Evolutionary conservation across 1,140 invertebrate species (phyloP).

Genomic region (Cyclina sinensis): DNA sequence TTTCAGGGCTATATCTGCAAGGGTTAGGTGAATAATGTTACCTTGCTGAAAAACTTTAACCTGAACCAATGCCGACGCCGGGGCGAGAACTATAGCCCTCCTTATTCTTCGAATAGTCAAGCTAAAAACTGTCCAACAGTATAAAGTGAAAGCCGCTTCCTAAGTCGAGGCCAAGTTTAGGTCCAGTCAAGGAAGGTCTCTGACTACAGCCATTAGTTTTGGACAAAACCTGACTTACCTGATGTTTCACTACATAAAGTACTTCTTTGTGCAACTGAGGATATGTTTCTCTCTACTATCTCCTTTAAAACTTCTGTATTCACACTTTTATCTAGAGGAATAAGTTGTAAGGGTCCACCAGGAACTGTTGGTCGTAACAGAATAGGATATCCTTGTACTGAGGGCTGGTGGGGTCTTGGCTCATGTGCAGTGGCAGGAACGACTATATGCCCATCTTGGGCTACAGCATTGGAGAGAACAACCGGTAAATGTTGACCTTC

Average conservation of each 20-base stretch:
- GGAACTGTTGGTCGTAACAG: conserved; percentile 42
- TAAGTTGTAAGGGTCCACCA: conserved; percentile 35
- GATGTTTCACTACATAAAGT: not conserved
- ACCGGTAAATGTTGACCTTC: conserved; percentile 1
- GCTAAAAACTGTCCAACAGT: no score
- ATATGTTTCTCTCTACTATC: conserved; percentile 29
- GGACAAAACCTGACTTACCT: no score
- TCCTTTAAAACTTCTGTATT: conserved; percentile 22
- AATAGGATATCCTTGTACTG: conserved; percentile 9
- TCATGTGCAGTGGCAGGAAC: not conserved
- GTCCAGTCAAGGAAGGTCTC: no score
- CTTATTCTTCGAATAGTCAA: no score
- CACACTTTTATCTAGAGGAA: conserved; percentile 45
- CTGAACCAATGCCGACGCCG: no score
- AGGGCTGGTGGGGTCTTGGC: not conserved
- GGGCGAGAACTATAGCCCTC: no score
- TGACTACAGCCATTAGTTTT: no score
- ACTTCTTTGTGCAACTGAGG: not conserved
- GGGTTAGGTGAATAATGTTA: no score
- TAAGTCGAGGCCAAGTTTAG: no score
- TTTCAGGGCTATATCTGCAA: no score
- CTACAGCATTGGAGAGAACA: not conserved
- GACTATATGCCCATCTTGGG: not conserved
- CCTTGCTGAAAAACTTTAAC: no score
- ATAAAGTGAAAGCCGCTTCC: no score